Base-by-base conservation (phyloP, 2,797 vertebrate genomes). In the Sebastes iracundus region DNA sequence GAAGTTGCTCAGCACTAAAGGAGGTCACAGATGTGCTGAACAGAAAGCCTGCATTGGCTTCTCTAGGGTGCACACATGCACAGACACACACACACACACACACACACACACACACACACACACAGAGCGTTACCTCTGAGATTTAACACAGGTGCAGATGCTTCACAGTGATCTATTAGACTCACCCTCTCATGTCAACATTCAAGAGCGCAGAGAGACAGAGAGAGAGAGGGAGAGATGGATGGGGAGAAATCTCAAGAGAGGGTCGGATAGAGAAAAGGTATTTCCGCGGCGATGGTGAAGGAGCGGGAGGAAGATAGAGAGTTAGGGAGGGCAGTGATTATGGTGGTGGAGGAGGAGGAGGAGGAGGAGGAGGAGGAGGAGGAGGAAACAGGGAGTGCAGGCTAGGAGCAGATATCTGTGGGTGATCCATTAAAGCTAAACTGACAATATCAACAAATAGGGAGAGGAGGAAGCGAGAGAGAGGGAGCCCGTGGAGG, bases 161-260 rank as follows among this genome's bases (percentile, higher is more conserved):
- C 91, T 93, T 92, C 92, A 90, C 84, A 78, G 90, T 94, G 91
- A 94, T 94, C 93, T 90, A 94, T 94, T 91, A 92, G 92, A 90
- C 86, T 92, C 93, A 87, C 85, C 84, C 91, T 90, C 88, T 91
- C 88, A 80, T 91, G 88, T 92, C 92, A 92, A 90, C 93, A 93
- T 93, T 87, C 88, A 92, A 82, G 92, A 88, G 84, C 60, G 63
- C 84, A 86, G 87, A 83, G 88, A 89, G 85, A 87, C 64, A 78
- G 89, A 84, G 86, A 79, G 83, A 62, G 82, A 70, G 56, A 83
- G 83, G 70, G 56, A 84, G 84, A 93, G 91, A 92, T 88, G 86
- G 91, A 94, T 93, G 89, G 79, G 76, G 91, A 88, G 81, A 79
- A 84, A 89, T 89, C 88, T 90, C 75, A 67, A 76, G 89, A 90